A percentile compares a stretch with the other conserved stretches of the same genome.
Evolutionary conservation across 2,888 invertebrate genomes (phyloP).

Genomic region (Thymelicus acteon): DNA sequence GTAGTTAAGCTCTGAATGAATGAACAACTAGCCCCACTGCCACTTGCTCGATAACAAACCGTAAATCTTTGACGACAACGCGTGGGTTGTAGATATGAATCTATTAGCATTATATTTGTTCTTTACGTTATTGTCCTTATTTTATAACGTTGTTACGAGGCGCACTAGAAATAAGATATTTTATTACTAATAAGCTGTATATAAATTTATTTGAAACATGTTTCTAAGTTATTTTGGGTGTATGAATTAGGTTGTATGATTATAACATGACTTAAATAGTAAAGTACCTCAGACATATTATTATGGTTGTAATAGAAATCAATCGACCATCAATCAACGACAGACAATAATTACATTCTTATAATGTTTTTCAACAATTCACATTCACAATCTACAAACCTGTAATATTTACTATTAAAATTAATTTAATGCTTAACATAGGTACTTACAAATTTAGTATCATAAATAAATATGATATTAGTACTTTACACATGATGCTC

Average conservation of each 20-base stretch:
- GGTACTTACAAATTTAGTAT: no score
- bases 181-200: background rate
- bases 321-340: no score
- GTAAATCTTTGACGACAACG: conserved; percentile 20
- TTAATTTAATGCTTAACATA: no score
- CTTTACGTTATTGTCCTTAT: conserved; percentile 12
- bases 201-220: background rate
- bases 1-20: conserved; percentile 31
- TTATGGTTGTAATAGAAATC: no score
- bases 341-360: no score
- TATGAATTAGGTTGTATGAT: background rate
- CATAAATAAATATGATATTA: no score
- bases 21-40: conserved; percentile 22
- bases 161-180: background rate
- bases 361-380: no score
- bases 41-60: conserved; percentile 25
- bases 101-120: conserved; percentile 11
- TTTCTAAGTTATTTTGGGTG: background rate
- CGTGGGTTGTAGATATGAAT: conserved; percentile 21
- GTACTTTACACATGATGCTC: no score
- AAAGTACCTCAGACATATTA: no score
- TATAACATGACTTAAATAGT: no score
- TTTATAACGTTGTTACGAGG: conserved; percentile 2
- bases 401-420: no score
- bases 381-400: no score